Evolutionary conservation across 1,140 invertebrate genomes (phyloP), one percentile per base, ranked within the genome.

Genomic region (Acyrthosiphon pisum): DNA sequence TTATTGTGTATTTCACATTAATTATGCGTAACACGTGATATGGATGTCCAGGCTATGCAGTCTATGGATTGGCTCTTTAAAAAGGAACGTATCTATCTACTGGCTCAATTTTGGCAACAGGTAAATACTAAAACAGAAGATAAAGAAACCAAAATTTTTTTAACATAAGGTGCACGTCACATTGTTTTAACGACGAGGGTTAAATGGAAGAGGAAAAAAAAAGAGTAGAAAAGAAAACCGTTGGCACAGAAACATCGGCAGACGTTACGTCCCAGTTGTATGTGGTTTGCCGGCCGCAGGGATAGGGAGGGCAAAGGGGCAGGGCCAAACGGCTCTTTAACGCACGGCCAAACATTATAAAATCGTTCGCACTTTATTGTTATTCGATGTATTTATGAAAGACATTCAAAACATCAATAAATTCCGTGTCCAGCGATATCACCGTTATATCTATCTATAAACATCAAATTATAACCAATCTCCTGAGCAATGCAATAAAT

Each of bases 21-120:
- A 93, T 93, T 94, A 94, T 93, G 91, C 68, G 81, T 86, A 93
- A 93, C 76, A 86, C 91, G 91, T 93, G 91, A 93, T 93, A 95
- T 96, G 94, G 96, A 97, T 95, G 96, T 97, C 95, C 97, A 97
- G 96, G 96, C 97, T 95, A 97, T 98, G 96, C 97, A 98, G 96
- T 98, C 97, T 95, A 98, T 98, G 97, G 98, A 98, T 96, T 98
- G 98, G 98, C 97, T 98, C 95, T 98, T 98, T 96, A 98, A 98
- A 96, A 98, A 98, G 96, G 98, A 98, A 96, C 96, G 97, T 96
- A 98, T 98, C 96, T 98, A 98, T 96, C 96, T 98, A 95, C 96
- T 98, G 95, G 98, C 97, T 95, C 98, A 98, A 95, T 98, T 98
- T 96, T 98, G 98, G 98, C 98, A 98, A 97, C 98, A 98, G 97